Base-by-base conservation (phyloP, 2,113 vertebrate genomes). In the Agelaius phoeniceus region DNA sequence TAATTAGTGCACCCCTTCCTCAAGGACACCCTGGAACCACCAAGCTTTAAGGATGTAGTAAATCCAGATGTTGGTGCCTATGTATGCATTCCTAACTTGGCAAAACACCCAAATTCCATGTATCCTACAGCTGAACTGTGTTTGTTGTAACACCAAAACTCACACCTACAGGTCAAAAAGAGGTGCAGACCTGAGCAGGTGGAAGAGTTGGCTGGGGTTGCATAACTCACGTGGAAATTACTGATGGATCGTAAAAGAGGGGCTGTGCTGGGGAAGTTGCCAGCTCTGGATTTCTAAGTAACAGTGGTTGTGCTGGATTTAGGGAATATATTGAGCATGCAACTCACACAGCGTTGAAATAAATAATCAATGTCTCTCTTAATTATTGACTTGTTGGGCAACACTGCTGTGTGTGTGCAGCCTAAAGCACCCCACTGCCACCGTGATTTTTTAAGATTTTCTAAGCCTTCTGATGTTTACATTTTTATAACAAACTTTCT, bases 261-360 rank as follows among this genome's bases (percentile, higher is more conserved):
- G 27, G 44, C 33, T 52, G 37, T 44, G 33, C 19, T 52, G 7
- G 33, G 10, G 13, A 52, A 52, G 22, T 7, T 28, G 10, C 15
- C 33, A 8, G 0, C 52, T 17, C 37, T 16, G 23, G 15, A 44
- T 46, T 59, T 52, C 33, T n/a, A 16, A 66, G 15, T 14, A 66
- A 35, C 0, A 1, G 49, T 5, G 49, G 33, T 49, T 41, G 21
- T 21, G 13, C 20, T 35, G 41, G 41, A 30, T 59, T 44, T 39
- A 19, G 7, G 37, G 52, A 58, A 24, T 11, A 14, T 39, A 37
- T 13, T 0, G 5, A 58, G 31, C 8, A 43, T 2, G 2, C 2
- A 9, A 44, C 17, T 65, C 5, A 0, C 0, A 0, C 9, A 59
- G 33, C 0, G 1, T 37, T 33, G 18, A 28, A 81, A 58, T 20